phyloP scores from a whole-genome alignment of 2,888 invertebrate genomes.

The Hyposoter dolosus region DNA sequence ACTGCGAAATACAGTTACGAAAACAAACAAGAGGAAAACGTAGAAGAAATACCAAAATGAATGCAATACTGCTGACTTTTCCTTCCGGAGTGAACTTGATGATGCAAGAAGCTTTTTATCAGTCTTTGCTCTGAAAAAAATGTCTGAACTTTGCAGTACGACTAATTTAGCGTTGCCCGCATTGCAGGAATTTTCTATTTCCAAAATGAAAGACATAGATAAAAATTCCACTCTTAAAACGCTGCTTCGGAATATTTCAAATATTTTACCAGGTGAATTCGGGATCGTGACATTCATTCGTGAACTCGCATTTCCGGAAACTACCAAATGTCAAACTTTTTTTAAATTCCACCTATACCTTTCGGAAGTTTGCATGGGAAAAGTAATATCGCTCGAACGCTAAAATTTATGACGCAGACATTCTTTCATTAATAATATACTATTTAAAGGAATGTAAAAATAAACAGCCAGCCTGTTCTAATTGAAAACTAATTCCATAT shows the following conservation, averaged over 20 bases:
- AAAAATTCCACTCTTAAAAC: neutral
- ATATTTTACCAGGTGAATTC: neutral
- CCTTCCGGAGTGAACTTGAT: conserved; percentile 19
- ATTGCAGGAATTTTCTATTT: neutral
- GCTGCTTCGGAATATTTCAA: neutral
- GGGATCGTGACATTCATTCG: neutral
- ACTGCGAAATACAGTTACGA: conserved; percentile 24
- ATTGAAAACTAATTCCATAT: neutral
- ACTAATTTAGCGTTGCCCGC: conserved; percentile 6
- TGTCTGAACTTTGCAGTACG: conserved; percentile 12
- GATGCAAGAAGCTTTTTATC: conserved; percentile 30
- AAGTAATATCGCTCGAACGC: neutral
- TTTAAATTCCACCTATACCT: neutral
- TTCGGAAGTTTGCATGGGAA: neutral
- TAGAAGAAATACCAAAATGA: conserved; percentile 31
- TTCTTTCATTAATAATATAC: neutral
- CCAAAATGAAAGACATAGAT: neutral
- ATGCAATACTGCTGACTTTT: conserved; percentile 9
- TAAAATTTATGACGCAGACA: neutral
- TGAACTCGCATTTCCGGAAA: neutral
- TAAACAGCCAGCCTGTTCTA: neutral
- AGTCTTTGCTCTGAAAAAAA: neutral
- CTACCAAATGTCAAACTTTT: neutral
- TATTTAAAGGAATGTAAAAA: neutral
- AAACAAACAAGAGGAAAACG: conserved; percentile 7